Percentiles rank a stretch among this genome's conserved stretches.
These are phyloP conservation scores for Sycophaga agraensis DNA, from an alignment of 1,140 invertebrate genomes.

Conservation along the genomic window DNA sequence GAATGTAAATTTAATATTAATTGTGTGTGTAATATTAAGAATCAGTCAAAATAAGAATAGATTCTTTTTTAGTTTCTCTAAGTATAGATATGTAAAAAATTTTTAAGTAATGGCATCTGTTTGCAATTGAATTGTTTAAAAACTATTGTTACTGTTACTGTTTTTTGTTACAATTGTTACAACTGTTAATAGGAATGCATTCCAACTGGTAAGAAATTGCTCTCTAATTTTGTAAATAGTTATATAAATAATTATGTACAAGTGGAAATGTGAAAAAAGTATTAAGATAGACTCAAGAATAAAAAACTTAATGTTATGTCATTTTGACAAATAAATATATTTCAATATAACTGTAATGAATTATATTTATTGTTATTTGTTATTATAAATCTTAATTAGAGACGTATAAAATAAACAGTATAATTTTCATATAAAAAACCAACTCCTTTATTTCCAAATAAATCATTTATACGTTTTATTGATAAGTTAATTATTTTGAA, in stretches of 20 bases:
- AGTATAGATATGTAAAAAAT: neutral
- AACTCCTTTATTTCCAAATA: too few species aligned
- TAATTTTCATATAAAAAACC: constrained; percentile 11
- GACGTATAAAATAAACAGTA: constrained; percentile 13
- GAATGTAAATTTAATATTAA: too few species aligned
- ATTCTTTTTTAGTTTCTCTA: constrained; percentile 7
- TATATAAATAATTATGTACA: constrained; percentile 19
- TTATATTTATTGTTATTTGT: constrained; percentile 26
- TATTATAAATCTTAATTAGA: constrained; percentile 15
- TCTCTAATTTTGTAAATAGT: constrained; percentile 49
- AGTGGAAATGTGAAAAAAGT: too few species aligned
- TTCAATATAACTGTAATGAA: neutral
- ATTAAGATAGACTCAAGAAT: neutral
- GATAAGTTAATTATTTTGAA: too few species aligned
- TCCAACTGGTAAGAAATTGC: constrained; percentile 35
- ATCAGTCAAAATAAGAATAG: too few species aligned
- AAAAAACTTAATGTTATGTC: neutral
- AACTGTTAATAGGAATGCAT: constrained; percentile 40
- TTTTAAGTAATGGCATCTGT: constrained; percentile 14
- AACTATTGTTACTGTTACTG: constrained; percentile 40
- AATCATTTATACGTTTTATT: too few species aligned
- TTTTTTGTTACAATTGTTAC: constrained; percentile 36
- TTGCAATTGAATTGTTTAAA: constrained; percentile 25
- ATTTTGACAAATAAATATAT: neutral
- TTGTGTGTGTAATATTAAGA: too few species aligned